Percentiles rank a stretch among this genome's conserved stretches.
These are phyloP conservation scores for Diorhabda sublineata DNA, from an alignment of 1,140 invertebrate species.

Conservation along the genomic window DNA sequence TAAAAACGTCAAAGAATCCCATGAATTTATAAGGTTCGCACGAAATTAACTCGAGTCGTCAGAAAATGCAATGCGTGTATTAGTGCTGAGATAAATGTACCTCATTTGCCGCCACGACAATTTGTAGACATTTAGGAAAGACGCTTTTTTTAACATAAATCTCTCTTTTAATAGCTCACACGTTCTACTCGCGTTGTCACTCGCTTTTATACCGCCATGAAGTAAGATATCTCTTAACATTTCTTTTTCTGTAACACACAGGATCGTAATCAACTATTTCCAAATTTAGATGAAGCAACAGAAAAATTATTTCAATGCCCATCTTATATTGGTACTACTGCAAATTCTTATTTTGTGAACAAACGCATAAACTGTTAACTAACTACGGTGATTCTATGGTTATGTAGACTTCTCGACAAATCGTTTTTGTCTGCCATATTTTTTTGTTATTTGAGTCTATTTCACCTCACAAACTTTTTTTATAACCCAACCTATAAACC, in stretches of 20 bases:
- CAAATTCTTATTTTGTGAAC: too few species aligned
- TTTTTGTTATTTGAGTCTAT: too few species aligned
- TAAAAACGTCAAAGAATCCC: slow-evolving; percentile 38
- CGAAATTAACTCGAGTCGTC: slow-evolving; percentile 40
- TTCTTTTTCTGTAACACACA: not conserved
- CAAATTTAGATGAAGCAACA: too few species aligned
- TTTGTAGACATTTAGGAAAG: slow-evolving; percentile 48
- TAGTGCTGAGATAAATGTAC: slow-evolving; percentile 44
- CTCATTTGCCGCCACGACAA: slow-evolving; percentile 48
- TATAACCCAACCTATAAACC: too few species aligned
- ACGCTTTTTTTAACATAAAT: slow-evolving; percentile 44
- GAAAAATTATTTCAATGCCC: too few species aligned
- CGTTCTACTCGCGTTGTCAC: not conserved
- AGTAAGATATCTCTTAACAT: not conserved
- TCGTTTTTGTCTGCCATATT: too few species aligned
- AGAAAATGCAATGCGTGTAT: slow-evolving; percentile 37
- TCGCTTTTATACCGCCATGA: not conserved
- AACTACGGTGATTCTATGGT: too few species aligned
- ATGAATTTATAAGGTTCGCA: slow-evolving; percentile 38
- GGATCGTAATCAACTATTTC: too few species aligned
- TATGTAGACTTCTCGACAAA: too few species aligned
- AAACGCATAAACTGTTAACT: too few species aligned
- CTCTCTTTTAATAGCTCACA: slow-evolving; percentile 45
- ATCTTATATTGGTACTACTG: too few species aligned
- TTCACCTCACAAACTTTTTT: too few species aligned